A percentile compares a stretch with the other conserved stretches of the same genome.
Evolutionary conservation across 2,797 vertebrate species (phyloP).

Genomic region (Oreochromis grahami): DNA sequence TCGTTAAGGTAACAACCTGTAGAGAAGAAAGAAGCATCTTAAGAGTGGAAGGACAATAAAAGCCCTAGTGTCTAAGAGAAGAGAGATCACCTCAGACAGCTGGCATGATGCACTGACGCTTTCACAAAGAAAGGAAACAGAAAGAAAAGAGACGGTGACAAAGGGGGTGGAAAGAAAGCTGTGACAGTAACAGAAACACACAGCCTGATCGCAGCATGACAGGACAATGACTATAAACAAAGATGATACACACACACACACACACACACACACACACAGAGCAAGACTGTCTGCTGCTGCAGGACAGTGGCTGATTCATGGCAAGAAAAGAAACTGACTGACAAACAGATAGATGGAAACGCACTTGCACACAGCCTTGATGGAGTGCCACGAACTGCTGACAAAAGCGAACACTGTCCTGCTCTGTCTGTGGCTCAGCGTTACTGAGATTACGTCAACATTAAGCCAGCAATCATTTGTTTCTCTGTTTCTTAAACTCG

Average conservation of each 20-base stretch:
- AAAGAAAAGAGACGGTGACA: background rate
- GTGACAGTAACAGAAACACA: background rate
- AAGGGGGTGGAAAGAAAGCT: background rate
- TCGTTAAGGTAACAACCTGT: background rate
- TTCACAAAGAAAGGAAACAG: background rate
- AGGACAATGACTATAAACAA: constrained; percentile 7
- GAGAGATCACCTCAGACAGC: background rate
- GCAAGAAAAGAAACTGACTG: background rate
- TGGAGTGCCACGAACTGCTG: background rate
- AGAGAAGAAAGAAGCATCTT: background rate
- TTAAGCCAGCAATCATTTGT: background rate
- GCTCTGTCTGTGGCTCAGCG: constrained; percentile 24
- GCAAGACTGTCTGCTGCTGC: background rate
- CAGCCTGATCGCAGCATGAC: background rate
- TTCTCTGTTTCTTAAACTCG: background rate
- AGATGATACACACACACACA: background rate
- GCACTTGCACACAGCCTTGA: background rate
- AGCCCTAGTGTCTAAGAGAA: background rate
- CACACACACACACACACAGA: background rate
- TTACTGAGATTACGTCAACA: background rate
- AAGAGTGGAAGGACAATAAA: background rate
- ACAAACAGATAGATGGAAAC: background rate
- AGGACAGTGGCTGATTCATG: constrained; percentile 30
- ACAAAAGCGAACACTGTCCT: constrained; percentile 25
- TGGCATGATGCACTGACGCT: background rate